phyloP scores from a whole-genome alignment of 1,140 invertebrate genomes.

The Lanistes nyassanus region DNA sequence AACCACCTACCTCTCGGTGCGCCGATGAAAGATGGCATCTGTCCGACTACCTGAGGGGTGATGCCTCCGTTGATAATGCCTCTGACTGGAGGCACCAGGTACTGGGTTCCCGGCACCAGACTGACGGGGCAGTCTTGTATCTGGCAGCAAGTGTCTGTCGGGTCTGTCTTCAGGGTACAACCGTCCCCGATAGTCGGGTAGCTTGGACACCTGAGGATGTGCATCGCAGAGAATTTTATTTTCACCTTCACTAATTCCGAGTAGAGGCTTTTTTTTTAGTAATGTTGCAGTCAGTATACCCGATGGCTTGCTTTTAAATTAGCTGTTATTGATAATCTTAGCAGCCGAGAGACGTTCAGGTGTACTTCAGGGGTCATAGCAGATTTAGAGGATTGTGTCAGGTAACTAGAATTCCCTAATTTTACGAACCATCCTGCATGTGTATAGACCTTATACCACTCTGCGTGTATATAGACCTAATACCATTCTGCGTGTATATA shows the following conservation, averaged over 20 bases:
- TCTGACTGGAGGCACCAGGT: constrained; percentile 5
- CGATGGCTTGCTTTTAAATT: background rate
- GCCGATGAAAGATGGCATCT: background rate
- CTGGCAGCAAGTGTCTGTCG: constrained; percentile 47
- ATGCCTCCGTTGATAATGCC: constrained; percentile 7
- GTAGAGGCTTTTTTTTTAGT: background rate
- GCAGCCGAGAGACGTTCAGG: too few species aligned
- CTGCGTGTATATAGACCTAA: too few species aligned
- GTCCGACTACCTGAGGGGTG: background rate
- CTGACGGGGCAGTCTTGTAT: constrained; percentile 40
- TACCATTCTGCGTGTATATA: too few species aligned
- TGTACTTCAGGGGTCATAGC: too few species aligned
- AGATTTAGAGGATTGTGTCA: too few species aligned
- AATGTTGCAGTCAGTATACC: background rate
- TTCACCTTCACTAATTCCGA: background rate
- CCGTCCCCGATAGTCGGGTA: constrained; percentile 36
- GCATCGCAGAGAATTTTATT: background rate
- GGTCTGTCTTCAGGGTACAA: constrained; percentile 44
- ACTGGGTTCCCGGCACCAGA: constrained; percentile 8
- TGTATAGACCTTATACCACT: too few species aligned
- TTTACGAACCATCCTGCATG: too few species aligned
- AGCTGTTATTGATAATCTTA: background rate
- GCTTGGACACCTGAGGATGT: constrained; percentile 39
- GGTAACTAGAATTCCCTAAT: too few species aligned
- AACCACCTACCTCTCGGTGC: too few species aligned